Conservation (phyloP, 2,797 vertebrate genomes). For the Rhinichthys osculus region DNA sequence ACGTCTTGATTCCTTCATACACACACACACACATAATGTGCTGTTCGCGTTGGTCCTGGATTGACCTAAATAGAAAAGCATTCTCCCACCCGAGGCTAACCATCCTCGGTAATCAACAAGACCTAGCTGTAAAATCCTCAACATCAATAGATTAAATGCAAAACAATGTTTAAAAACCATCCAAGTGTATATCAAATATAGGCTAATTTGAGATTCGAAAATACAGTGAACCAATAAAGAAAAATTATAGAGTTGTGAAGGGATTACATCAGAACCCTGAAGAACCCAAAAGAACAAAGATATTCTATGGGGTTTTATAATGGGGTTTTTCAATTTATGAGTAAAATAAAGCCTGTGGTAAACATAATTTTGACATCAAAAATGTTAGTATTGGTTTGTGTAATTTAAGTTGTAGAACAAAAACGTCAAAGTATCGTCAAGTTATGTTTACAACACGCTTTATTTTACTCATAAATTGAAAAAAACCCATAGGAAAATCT, state of each 20-base stretch:
- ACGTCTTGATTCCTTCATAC: constrained; percentile 64
- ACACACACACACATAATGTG: constrained; percentile 34
- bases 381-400: background rate
- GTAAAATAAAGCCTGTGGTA: too few species aligned
- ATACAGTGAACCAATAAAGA: background rate
- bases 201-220: background rate
- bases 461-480: background rate
- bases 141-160: background rate
- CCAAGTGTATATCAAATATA: background rate
- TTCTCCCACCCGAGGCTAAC: constrained; percentile 35
- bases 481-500: background rate
- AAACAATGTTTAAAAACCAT: constrained; percentile 1
- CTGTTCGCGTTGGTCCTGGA: constrained; percentile 3
- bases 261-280: background rate
- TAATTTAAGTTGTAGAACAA: background rate
- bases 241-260: too few species aligned
- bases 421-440: background rate
- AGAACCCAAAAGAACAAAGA: too few species aligned
- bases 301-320: too few species aligned
- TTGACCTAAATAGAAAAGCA: constrained; percentile 52
- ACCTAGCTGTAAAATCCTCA: background rate
- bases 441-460: background rate
- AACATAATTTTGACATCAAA: too few species aligned
- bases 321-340: too few species aligned
- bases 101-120: constrained; percentile 29